Conservation (phyloP, 2,113 vertebrate genomes). For the Riparia riparia region DNA sequence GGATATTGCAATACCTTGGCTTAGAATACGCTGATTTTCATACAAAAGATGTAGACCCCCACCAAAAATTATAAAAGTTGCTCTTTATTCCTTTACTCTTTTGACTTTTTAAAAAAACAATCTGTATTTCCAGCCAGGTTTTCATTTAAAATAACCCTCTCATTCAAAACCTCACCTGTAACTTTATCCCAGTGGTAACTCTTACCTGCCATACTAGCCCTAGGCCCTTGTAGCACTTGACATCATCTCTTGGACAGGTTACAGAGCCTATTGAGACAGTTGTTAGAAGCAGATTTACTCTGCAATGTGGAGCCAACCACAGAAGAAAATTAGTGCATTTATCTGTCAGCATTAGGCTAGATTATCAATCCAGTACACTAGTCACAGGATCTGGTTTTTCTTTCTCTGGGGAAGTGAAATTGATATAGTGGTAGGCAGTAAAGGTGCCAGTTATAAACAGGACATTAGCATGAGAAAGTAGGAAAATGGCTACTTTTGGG, state of each 20-base stretch:
- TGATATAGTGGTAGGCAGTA: conserved; percentile 86
- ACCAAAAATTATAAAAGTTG: background rate
- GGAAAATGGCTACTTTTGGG: conserved; percentile 68
- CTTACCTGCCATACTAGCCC: conserved; percentile 81
- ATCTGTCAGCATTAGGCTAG: conserved; percentile 97
- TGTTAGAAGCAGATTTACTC: conserved; percentile 86
- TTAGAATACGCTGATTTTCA: background rate
- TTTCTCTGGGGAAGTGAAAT: conserved; percentile 91
- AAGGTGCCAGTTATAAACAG: conserved; percentile 95
- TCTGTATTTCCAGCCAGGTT: conserved; percentile 74
- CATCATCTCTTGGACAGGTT: conserved; percentile 86
- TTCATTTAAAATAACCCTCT: conserved; percentile 80
- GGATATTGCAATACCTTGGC: background rate
- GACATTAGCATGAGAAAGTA: conserved; percentile 89
- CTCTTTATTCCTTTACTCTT: conserved; percentile 47
- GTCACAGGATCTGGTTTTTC: conserved; percentile 88
- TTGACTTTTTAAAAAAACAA: conserved; percentile 17
- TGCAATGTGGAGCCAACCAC: conserved; percentile 87
- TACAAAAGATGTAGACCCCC: background rate
- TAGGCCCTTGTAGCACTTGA: conserved; percentile 83
- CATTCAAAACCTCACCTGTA: conserved; percentile 81
- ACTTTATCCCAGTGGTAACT: conserved; percentile 81
- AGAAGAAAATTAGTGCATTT: conserved; percentile 99
- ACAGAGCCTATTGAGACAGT: conserved; percentile 84
- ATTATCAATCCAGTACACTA: conserved; percentile 92